Evolutionary conservation across 2,113 vertebrate genomes (phyloP), one percentile per base, ranked within the genome.

Genomic region (Spizaetus ornatus): DNA sequence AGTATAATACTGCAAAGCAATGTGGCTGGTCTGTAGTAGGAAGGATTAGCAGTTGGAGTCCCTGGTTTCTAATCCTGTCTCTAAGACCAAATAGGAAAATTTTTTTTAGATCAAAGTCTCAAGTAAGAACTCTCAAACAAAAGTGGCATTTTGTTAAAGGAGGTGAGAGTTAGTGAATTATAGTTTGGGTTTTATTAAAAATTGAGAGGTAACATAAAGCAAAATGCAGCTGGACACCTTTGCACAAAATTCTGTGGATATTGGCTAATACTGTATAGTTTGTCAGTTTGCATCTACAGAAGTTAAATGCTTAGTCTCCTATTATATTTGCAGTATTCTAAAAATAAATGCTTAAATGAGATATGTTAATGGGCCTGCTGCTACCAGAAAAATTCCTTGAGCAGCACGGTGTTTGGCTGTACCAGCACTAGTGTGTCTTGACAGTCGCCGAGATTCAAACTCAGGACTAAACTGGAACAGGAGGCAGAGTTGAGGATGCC

Each of bases 31-130:
- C 70, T 74, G 69, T 50, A 82, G 78, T 52, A 77, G 78, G 78
- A 85, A 71, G 58, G 77, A 82, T 85, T 93, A 95, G 74, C 87
- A 93, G 43, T 90, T 91, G 70, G 52, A 92, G 70, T 88, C 78
- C 61, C 79, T 96, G 84, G 48, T 62, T 90, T 72, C 56, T 85
- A 65, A 80, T 90, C 78, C 70, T 65, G 90, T 52, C 62, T 95
- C 65, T 84, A 8, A 92, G 36, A 95, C 73, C 61, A 80, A 93
- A 76, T 36, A 48, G 65, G 61, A 89, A 82, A 7, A 3, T 11
- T 50, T 48, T 74, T 84, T 93, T 89, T 67, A 53, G 26, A 86
- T 48, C 56, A 70, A 69, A 72, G 53, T 82, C 53, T 87, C 21
- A 61, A 84, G 34, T 72, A 82, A 89, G 36, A 93, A 32, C 69